Conservation (phyloP, 2,113 vertebrate genomes). For the Brienomyrus brachyistius region DNA sequence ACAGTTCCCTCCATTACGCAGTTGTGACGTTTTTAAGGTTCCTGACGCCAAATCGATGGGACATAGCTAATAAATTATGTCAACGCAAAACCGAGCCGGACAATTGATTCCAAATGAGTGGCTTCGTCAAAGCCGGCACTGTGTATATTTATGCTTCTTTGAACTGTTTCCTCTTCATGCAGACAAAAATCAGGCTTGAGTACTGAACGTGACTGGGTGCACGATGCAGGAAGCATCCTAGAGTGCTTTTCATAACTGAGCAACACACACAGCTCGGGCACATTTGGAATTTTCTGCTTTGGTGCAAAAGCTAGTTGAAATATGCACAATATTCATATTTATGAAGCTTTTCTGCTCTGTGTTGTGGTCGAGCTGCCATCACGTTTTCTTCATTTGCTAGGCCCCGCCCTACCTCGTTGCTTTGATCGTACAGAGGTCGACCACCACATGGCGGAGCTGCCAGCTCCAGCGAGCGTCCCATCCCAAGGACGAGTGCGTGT, state of each 20-base stretch:
- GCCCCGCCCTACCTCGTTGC: not conserved
- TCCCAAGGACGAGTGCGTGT: not conserved
- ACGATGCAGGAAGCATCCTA: not conserved
- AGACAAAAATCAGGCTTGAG: constrained; percentile 8
- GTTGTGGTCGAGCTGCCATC: not conserved
- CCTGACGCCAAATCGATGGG: not conserved
- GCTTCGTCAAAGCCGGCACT: not conserved
- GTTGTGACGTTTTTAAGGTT: constrained; percentile 13
- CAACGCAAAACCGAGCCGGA: not conserved
- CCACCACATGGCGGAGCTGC: not conserved
- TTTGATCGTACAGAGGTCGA: not conserved
- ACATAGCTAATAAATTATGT: constrained; percentile 17
- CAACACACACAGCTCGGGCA: not conserved
- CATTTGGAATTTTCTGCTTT: not conserved
- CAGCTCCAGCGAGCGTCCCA: not conserved
- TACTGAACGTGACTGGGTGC: not conserved
- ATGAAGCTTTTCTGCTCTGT: not conserved
- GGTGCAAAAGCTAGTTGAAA: not conserved
- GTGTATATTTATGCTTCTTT: not conserved
- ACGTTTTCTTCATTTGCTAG: not conserved
- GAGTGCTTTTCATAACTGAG: not conserved
- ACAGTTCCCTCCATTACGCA: not conserved
- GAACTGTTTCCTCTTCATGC: not conserved
- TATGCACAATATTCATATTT: constrained; percentile 2
- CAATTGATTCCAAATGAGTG: constrained; percentile 18